Evolutionary conservation across 2,888 invertebrate genomes (phyloP).

Genomic region (Sinohyriopsis cumingii): DNA sequence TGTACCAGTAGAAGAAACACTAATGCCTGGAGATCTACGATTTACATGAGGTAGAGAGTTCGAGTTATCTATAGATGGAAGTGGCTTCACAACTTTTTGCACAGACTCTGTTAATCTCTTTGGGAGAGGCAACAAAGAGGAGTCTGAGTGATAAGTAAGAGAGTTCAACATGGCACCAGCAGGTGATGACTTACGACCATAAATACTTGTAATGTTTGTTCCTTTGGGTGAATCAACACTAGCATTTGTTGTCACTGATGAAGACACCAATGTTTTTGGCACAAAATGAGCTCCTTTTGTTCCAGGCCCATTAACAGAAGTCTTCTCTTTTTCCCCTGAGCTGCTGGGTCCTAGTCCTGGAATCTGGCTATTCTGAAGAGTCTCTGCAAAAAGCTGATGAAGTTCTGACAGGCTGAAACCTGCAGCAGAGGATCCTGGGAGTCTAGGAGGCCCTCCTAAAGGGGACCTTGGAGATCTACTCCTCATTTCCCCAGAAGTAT

Average conservation of each 20-base stretch:
- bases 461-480: slow-evolving; percentile 28
- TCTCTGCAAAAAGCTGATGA: too few species aligned
- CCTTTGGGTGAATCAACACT: slow-evolving; percentile 40
- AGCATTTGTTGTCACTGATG: slow-evolving; percentile 9
- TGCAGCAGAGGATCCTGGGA: slow-evolving; percentile 3
- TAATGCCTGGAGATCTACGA: slow-evolving; percentile 43
- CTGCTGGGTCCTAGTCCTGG: too few species aligned
- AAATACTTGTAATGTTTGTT: slow-evolving; percentile 50
- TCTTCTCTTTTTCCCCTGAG: slow-evolving; percentile 20
- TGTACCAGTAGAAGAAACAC: slow-evolving; percentile 27
- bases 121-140: slow-evolving; percentile 59
- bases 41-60: slow-evolving; percentile 49
- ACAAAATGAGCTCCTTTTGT: slow-evolving; percentile 23
- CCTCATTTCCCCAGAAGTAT: slow-evolving; percentile 11
- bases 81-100: slow-evolving; percentile 62
- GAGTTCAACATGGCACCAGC: slow-evolving; percentile 56
- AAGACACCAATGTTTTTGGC: background rate
- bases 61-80: slow-evolving; percentile 36
- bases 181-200: slow-evolving; percentile 55
- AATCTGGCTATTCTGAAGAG: too few species aligned
- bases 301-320: slow-evolving; percentile 18
- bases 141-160: slow-evolving; percentile 48
- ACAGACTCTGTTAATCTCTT: slow-evolving; percentile 64
- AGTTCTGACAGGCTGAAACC: too few species aligned
- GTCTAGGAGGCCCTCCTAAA: slow-evolving; percentile 10